These are phyloP conservation scores for Mesitornis unicolor DNA, from an alignment of 2,113 vertebrate genomes.

Conservation along the genomic window DNA sequence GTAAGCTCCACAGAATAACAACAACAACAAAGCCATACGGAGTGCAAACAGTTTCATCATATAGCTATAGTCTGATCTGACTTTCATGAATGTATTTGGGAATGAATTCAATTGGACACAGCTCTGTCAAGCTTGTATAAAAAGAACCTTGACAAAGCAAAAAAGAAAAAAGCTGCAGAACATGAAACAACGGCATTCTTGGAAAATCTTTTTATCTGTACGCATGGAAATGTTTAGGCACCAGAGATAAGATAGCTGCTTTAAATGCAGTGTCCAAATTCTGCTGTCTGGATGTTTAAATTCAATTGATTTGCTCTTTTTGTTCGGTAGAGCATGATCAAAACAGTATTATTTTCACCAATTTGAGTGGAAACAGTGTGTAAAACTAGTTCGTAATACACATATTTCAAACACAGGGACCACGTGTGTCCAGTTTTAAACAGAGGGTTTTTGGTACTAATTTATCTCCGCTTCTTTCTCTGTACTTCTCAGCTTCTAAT, in stretches of 20 bases:
- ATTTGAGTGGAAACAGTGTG: background rate
- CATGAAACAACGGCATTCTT: background rate
- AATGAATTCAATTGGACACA: background rate
- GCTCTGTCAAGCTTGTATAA: background rate
- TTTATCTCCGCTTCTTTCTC: background rate
- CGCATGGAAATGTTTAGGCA: background rate
- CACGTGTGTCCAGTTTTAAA: background rate
- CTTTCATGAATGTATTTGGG: background rate
- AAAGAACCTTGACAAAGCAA: background rate
- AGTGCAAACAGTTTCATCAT: background rate
- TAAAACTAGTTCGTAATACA: background rate
- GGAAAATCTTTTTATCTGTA: background rate
- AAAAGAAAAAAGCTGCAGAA: background rate
- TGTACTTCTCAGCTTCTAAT: background rate
- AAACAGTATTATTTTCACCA: background rate
- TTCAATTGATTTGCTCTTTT: background rate
- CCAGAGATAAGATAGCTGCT: background rate
- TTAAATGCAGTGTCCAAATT: background rate
- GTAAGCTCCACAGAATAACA: background rate
- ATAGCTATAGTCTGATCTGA: background rate
- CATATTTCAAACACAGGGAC: background rate
- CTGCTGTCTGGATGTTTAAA: background rate
- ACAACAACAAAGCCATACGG: background rate
- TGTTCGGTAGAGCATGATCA: accelerated
- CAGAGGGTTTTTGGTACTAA: background rate